Evolutionary conservation across 2,888 invertebrate genomes (phyloP).

Genomic region (Drosophila phalerata): DNA sequence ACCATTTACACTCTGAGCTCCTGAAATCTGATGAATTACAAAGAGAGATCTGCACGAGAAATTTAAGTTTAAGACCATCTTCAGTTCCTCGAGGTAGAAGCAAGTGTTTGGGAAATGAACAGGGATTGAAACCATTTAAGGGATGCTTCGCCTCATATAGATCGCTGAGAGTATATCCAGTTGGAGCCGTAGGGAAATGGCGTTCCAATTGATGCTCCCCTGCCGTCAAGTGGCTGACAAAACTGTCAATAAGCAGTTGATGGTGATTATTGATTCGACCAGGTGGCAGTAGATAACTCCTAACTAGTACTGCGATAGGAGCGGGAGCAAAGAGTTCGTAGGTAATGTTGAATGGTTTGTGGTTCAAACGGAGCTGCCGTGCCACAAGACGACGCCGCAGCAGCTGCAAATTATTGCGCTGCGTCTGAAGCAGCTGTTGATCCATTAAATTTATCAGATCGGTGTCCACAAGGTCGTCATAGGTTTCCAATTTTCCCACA

Average conservation of each 20-base stretch:
- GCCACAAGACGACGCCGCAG: constrained; percentile 81
- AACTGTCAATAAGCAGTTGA: constrained; percentile 88
- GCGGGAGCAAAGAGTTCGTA: constrained; percentile 87
- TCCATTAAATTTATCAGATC: constrained; percentile 86
- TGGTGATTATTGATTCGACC: constrained; percentile 86
- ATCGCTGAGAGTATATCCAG: constrained; percentile 85
- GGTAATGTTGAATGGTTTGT: constrained; percentile 88
- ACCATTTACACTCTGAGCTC: constrained; percentile 7
- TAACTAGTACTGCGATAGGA: constrained; percentile 87
- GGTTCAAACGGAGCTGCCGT: constrained; percentile 89
- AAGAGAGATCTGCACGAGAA: constrained; percentile 87
- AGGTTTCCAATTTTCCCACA: constrained; percentile 89
- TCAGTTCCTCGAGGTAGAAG: constrained; percentile 88
- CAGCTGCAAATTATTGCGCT: constrained; percentile 63
- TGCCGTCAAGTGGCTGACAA: constrained; percentile 86
- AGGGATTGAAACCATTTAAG: constrained; percentile 52
- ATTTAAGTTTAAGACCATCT: constrained; percentile 87
- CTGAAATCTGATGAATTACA: constrained; percentile 11
- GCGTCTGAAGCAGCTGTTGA: constrained; percentile 69
- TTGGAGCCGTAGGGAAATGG: constrained; percentile 85
- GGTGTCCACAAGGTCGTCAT: constrained; percentile 88
- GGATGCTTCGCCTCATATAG: constrained; percentile 84
- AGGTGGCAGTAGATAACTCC: constrained; percentile 88
- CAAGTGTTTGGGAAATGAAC: constrained; percentile 87
- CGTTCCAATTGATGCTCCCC: constrained; percentile 84